A percentile compares a stretch with the other conserved stretches of the same genome.
Evolutionary conservation across 2,797 vertebrate genomes (phyloP).

Genomic region (Mormyrus proboscirostris): DNA sequence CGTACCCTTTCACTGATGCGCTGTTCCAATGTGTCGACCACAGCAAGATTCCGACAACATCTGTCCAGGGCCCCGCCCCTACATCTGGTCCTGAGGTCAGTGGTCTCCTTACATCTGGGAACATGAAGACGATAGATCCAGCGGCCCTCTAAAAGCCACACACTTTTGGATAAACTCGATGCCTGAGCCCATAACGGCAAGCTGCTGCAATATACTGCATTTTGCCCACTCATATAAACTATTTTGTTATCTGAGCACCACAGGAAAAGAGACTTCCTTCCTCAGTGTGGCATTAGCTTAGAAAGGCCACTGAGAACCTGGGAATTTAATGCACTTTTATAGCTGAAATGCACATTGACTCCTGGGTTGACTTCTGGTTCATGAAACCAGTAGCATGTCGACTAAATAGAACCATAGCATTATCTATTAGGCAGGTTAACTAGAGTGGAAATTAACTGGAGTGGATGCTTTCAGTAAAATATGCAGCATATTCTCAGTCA

Average conservation of each 20-base stretch:
- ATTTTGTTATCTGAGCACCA: neutral
- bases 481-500: neutral
- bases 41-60: constrained; percentile 22
- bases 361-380: neutral
- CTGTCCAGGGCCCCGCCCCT: constrained; percentile 36
- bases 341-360: neutral
- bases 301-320: neutral
- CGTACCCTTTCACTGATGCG: neutral
- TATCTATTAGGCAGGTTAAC: neutral
- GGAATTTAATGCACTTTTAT: neutral
- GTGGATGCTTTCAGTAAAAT: neutral
- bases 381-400: neutral
- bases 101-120: constrained; percentile 56
- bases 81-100: constrained; percentile 69
- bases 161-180: constrained; percentile 47
- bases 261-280: constrained; percentile 5
- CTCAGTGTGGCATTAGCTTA: neutral
- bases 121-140: constrained; percentile 60
- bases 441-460: neutral
- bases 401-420: neutral
- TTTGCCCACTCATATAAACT: constrained; percentile 9
- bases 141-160: constrained; percentile 48
- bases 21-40: constrained; percentile 34
- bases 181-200: constrained; percentile 16
- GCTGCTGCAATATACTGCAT: neutral